Percentiles rank a stretch among this genome's conserved stretches.
Conservation (phyloP, 2,113 vertebrate genomes). For the Epinephelus cyanopodus region DNA sequence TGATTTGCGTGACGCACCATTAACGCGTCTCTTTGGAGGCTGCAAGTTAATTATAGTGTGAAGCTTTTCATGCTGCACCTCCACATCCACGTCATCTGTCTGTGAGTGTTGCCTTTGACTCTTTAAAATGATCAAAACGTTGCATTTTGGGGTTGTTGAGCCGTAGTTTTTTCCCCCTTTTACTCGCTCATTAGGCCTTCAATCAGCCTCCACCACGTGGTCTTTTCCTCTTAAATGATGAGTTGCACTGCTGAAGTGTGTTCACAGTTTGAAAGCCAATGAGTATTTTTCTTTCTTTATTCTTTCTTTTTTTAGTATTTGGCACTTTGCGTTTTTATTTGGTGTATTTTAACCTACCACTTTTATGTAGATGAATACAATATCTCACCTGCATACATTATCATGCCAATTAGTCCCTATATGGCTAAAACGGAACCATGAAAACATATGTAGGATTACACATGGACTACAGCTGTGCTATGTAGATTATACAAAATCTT, state of each 20-base stretch:
- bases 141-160: background rate
- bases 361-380: background rate
- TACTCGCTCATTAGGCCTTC: background rate
- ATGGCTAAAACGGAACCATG: background rate
- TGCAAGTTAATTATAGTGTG: slow-evolving; percentile 6
- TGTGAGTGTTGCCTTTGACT: background rate
- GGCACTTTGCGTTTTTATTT: background rate
- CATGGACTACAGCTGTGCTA: no score
- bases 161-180: background rate
- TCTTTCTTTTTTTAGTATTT: background rate
- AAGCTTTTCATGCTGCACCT: slow-evolving; percentile 10
- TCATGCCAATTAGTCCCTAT: background rate
- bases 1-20: background rate
- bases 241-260: background rate
- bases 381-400: background rate
- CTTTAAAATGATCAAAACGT: background rate
- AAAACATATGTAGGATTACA: background rate
- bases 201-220: background rate
- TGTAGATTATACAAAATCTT: background rate
- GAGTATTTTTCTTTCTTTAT: background rate
- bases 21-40: slow-evolving; percentile 8
- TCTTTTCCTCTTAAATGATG: background rate
- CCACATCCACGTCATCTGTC: slow-evolving; percentile 3
- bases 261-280: background rate
- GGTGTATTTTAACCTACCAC: background rate